A percentile compares a stretch with the other conserved stretches of the same genome.
phyloP scores from a whole-genome alignment of 2,113 vertebrate genomes.

The Empidonax alnorum region DNA sequence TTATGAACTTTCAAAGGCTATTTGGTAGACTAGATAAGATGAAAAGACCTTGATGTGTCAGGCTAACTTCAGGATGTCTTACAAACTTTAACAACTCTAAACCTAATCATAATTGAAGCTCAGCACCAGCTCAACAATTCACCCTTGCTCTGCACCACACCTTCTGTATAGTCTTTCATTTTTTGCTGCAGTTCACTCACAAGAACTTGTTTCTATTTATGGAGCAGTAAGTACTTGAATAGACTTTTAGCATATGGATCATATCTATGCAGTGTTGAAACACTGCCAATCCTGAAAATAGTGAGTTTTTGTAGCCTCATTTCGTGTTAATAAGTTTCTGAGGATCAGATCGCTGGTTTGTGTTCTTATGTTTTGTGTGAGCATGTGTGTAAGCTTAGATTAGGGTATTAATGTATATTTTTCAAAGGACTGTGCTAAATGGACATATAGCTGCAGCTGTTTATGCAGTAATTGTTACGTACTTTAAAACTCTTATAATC shows the following conservation, averaged over 20 bases:
- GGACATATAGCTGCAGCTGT: constrained; percentile 31
- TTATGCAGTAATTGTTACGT: constrained; percentile 25
- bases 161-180: neutral
- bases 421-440: neutral
- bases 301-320: neutral
- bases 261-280: neutral
- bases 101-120: neutral
- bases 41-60: neutral
- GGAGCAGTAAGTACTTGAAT: neutral
- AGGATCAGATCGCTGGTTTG: neutral
- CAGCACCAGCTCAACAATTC: neutral
- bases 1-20: constrained; percentile 4
- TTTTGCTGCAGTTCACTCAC: neutral
- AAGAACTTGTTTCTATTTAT: constrained; percentile 29
- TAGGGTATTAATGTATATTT: neutral
- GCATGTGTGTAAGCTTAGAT: neutral
- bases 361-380: neutral
- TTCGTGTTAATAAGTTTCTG: neutral
- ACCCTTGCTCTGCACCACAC: neutral
- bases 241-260: constrained; percentile 16
- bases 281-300: neutral
- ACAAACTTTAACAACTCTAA: neutral
- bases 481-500: constrained; percentile 25
- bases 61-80: neutral
- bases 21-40: neutral